Percentiles rank a stretch among this genome's conserved stretches.
These are phyloP conservation scores for Drosophila algonquin DNA, from an alignment of 2,888 invertebrate species.

Conservation along the genomic window DNA sequence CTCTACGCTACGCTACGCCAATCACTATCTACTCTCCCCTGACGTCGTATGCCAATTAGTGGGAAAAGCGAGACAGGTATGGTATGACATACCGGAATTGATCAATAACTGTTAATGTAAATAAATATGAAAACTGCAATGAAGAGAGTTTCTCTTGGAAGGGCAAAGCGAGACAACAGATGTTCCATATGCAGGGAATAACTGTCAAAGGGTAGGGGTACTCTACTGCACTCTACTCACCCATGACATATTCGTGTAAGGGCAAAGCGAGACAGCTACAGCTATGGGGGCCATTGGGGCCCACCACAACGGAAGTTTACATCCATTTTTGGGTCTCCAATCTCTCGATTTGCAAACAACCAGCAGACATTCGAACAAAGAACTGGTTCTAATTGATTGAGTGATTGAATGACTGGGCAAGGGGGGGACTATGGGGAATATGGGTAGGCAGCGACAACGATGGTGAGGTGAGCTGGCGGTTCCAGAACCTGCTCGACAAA, in stretches of 20 bases:
- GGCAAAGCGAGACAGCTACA: background rate
- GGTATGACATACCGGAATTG: background rate
- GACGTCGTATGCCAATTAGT: background rate
- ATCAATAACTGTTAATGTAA: background rate
- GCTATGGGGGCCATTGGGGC: too few relatives aligned
- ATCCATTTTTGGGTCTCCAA: background rate
- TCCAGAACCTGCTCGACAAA: slow-evolving; percentile 62
- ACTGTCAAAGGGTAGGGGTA: background rate
- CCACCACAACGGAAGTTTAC: background rate
- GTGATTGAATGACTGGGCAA: slow-evolving; percentile 24
- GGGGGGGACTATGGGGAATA: too few relatives aligned
- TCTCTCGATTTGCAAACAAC: slow-evolving; percentile 19
- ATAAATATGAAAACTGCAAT: too few relatives aligned
- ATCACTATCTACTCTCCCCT: background rate
- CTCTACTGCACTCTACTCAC: background rate
- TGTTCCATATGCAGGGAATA: background rate
- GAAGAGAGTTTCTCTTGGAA: too few relatives aligned
- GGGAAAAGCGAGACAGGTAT: background rate
- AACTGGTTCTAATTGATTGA: slow-evolving; percentile 76
- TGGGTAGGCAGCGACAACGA: background rate
- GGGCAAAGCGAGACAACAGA: too few relatives aligned
- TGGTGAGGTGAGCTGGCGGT: background rate
- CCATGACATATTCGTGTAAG: background rate
- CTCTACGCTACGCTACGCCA: background rate
- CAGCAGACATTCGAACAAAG: slow-evolving; percentile 39